phyloP scores from a whole-genome alignment of 1,140 invertebrate species.

The Drosophila lini region DNA sequence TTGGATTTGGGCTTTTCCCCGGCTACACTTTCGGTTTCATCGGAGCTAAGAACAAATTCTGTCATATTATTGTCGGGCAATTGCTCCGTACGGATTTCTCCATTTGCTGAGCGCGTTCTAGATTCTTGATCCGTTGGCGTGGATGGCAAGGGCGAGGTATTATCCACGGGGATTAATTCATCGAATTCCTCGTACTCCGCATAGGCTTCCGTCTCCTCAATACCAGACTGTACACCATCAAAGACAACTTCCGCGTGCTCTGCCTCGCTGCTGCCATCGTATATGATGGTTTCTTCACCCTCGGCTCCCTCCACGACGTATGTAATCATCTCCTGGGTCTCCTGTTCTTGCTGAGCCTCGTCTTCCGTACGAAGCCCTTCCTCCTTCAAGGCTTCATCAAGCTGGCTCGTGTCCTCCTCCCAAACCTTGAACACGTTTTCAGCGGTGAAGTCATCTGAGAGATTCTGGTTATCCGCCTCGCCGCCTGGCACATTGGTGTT shows the following conservation, averaged over 20 bases:
- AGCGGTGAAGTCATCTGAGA: conserved; percentile 13
- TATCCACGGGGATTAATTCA: conserved; percentile 29
- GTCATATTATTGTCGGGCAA: conserved; percentile 16
- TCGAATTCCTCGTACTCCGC: conserved; percentile 64
- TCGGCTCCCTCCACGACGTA: conserved; percentile 29
- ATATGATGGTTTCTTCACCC: conserved; percentile 42
- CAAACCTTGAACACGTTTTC: conserved; percentile 51
- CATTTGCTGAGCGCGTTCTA: conserved; percentile 1
- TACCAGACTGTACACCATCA: conserved; percentile 34
- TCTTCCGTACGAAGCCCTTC: conserved; percentile 1
- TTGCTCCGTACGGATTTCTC: neutral
- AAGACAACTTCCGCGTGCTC: conserved; percentile 40
- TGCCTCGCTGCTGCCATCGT: conserved; percentile 32
- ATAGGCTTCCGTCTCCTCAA: conserved; percentile 52
- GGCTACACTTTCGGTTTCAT: conserved; percentile 39
- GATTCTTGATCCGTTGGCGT: neutral
- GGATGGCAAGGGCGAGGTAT: neutral
- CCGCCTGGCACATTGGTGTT: neutral
- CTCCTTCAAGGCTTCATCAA: conserved; percentile 34
- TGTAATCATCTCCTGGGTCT: neutral
- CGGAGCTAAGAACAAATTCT: conserved; percentile 40
- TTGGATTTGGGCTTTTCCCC: conserved; percentile 6
- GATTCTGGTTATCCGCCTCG: conserved; percentile 16
- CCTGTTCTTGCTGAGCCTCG: conserved; percentile 17
- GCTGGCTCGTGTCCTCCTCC: conserved; percentile 52